These are phyloP conservation scores for Alloplasta piceator DNA, from an alignment of 2,888 invertebrate genomes.

Conservation along the genomic window DNA sequence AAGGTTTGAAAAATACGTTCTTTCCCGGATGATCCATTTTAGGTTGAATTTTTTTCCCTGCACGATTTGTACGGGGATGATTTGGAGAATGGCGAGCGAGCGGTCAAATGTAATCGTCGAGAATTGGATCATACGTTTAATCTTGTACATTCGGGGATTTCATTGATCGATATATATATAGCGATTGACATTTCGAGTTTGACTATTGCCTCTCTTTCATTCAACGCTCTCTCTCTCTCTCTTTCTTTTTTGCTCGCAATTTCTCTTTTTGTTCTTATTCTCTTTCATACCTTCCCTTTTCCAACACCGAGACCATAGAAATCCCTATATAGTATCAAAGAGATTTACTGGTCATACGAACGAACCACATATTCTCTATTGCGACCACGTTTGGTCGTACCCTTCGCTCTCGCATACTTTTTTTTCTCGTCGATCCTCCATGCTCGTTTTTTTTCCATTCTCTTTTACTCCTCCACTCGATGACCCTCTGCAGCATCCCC, in stretches of 20 bases:
- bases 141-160: conserved; percentile 50
- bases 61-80: too few relatives aligned
- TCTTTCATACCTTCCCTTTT: conserved; percentile 10
- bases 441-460: neutral
- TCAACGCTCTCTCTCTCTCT: neutral
- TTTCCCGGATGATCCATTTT: conserved; percentile 11
- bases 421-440: conserved; percentile 8
- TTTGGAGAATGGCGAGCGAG: conserved; percentile 11
- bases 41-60: too few relatives aligned
- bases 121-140: conserved; percentile 64
- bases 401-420: conserved; percentile 19
- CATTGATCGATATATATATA: conserved; percentile 52
- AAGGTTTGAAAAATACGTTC: neutral
- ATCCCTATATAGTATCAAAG: conserved; percentile 46
- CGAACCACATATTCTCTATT: conserved; percentile 57
- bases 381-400: conserved; percentile 53
- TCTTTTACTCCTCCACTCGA: neutral
- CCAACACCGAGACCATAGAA: conserved; percentile 20
- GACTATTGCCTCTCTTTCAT: conserved; percentile 43
- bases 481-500: neutral
- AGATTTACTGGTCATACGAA: conserved; percentile 60
- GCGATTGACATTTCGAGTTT: conserved; percentile 43
- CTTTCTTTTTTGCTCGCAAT: neutral
- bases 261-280: neutral
- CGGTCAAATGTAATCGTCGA: conserved; percentile 53